Evolutionary conservation across 2,888 invertebrate genomes (phyloP), one percentile per base, ranked within the genome.

Genomic region (Apantesis nais): DNA sequence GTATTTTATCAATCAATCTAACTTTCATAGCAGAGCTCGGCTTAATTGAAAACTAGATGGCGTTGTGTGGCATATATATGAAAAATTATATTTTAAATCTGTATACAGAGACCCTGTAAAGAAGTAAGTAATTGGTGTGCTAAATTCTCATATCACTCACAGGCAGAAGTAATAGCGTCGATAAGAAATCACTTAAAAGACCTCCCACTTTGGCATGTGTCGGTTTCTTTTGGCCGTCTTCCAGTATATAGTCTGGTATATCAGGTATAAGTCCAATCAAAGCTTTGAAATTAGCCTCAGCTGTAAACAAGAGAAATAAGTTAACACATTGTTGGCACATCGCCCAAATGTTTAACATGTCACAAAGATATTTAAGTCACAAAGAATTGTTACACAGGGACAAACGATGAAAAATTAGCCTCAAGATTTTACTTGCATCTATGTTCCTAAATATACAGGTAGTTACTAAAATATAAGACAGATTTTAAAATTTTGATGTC

Each of bases 251-350:
- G 91, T 77, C 91, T 0, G 98, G 97, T 84, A 98, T 95, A 80
- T 98, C 98, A 0, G 97, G 96, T 77, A 99, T 96, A 66, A 98
- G 93, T 73, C 96, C 96, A 29, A 99, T 96, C 0, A 98, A 97
- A 41, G 98, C 98, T 92, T 99, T 99, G 83, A 99, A 97, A 89
- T 98, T 99, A 3, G 98, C 98, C 95, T 99, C 99, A 71, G 98
- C 99, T 98, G 85, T 84, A 93, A 95, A 80, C 14, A 71, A 44
- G 66, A 58, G 62, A 55, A 19, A 55, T 16, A 61, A 66, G 44
- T 37, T 37, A 52, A 19, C 25, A 29, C 7, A 52, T 3, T 1
- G 55, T 39, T 52, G 66, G 70, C 61, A 52, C 11, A 34, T 39
- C 34, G 64, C 69, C 68, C 29, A 16, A 64, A 63, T 14, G 14